Percentiles rank a stretch among this genome's conserved stretches.
phyloP scores from a whole-genome alignment of 2,113 vertebrate species.

The Lipophrys pholis region DNA sequence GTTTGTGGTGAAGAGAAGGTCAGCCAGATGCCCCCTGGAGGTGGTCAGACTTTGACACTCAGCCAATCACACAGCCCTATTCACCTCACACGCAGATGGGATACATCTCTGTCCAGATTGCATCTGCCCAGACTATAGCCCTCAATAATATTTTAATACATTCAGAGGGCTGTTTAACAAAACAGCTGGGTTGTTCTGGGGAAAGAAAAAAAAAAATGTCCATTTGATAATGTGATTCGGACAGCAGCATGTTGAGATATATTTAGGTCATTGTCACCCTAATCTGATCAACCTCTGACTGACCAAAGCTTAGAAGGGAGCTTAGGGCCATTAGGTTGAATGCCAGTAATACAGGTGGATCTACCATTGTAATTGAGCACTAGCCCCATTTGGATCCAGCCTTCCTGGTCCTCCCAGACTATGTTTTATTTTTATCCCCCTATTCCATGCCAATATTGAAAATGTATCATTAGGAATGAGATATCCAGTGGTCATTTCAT shows the following conservation, averaged over 20 bases:
- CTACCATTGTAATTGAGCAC: constrained; percentile 57
- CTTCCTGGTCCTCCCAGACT: neutral
- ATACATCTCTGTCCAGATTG: constrained; percentile 62
- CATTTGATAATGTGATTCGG: constrained; percentile 56
- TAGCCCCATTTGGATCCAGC: neutral
- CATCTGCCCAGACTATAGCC: constrained; percentile 44
- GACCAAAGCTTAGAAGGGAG: constrained; percentile 64
- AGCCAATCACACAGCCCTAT: constrained; percentile 54
- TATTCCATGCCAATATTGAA: constrained; percentile 23
- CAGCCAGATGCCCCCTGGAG: constrained; percentile 70
- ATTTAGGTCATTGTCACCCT: constrained; percentile 73
- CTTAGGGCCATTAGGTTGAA: constrained; percentile 58
- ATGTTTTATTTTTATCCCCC: constrained; percentile 16
- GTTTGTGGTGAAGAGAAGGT: constrained; percentile 68
- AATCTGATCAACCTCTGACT: constrained; percentile 69
- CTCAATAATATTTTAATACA: constrained; percentile 61
- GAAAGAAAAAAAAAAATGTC: constrained; percentile 53
- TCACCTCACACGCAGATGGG: constrained; percentile 67
- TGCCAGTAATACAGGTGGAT: constrained; percentile 65
- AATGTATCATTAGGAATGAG: constrained; percentile 10
- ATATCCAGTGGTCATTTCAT: constrained; percentile 7
- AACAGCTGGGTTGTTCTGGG: constrained; percentile 63
- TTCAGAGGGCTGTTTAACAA: constrained; percentile 57
- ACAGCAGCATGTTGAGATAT: constrained; percentile 59
- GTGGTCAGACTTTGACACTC: constrained; percentile 61